phyloP scores from a whole-genome alignment of 2,888 invertebrate genomes.

The Pseudococcus jackbeardsleyi region DNA sequence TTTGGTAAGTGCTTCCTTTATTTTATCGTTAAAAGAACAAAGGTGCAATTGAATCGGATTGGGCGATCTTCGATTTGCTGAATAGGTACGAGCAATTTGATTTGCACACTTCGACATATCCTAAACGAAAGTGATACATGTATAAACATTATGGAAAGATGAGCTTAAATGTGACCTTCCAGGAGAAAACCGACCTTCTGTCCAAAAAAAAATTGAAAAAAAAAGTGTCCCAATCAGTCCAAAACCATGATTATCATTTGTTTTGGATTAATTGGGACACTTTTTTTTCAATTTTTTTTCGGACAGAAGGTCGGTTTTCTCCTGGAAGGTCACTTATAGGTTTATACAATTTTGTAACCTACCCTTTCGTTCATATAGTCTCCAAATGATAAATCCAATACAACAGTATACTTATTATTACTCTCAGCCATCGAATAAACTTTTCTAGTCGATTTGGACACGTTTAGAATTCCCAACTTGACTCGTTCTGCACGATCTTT shows the following conservation, averaged over 20 bases:
- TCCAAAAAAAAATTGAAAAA: no score
- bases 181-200: no score
- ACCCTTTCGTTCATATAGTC: conserved; percentile 79
- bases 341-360: conserved; percentile 6
- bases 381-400: conserved; percentile 93
- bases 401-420: conserved; percentile 79
- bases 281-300: no score
- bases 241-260: no score
- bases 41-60: conserved; percentile 87
- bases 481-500: conserved; percentile 6
- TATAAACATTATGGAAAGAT: background rate
- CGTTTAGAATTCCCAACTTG: background rate
- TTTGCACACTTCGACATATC: conserved; percentile 91
- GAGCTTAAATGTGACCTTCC: no score
- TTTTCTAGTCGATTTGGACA: background rate
- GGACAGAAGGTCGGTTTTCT: no score
- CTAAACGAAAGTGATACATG: conserved; percentile 69
- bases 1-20: conserved; percentile 81
- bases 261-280: no score
- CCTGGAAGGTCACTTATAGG: no score
- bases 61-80: conserved; percentile 85
- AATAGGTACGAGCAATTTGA: conserved; percentile 91
- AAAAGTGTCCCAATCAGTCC: no score
- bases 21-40: conserved; percentile 83
- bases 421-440: conserved; percentile 75